These are phyloP conservation scores for Sebastes vulpes DNA, from an alignment of 2,797 vertebrate genomes.

Conservation along the genomic window DNA sequence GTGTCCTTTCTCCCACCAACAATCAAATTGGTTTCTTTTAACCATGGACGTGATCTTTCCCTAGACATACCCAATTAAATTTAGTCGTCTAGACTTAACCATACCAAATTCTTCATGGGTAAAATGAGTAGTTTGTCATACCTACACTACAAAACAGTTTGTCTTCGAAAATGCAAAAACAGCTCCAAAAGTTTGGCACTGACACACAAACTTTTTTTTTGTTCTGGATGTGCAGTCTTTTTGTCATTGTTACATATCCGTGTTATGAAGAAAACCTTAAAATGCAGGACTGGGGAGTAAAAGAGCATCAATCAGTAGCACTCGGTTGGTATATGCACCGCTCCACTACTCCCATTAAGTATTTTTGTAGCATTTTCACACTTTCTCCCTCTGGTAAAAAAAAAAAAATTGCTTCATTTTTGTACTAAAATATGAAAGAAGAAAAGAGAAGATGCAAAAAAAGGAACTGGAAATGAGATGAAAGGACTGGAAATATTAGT, in stretches of 20 bases:
- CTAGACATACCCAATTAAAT: not conserved
- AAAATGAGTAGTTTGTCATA: not conserved
- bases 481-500: slow-evolving; percentile 35
- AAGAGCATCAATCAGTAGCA: slow-evolving; percentile 5
- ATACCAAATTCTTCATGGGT: not conserved
- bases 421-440: slow-evolving; percentile 3
- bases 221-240: not conserved
- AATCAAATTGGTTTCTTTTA: not conserved
- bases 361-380: slow-evolving; percentile 33
- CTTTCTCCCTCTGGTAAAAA: not conserved
- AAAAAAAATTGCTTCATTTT: slow-evolving; percentile 4
- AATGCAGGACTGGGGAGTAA: not conserved
- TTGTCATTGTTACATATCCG: not conserved
- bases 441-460: slow-evolving; percentile 11
- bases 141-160: too few relatives aligned
- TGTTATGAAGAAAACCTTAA: not conserved
- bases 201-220: not conserved
- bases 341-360: not conserved
- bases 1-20: not conserved
- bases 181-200: not conserved
- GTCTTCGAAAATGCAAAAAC: not conserved
- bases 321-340: not conserved
- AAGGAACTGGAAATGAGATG: slow-evolving; percentile 20
- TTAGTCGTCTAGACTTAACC: not conserved
- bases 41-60: not conserved